Conservation (phyloP, 1,140 invertebrate genomes). For the Anadara kagoshimensis region DNA sequence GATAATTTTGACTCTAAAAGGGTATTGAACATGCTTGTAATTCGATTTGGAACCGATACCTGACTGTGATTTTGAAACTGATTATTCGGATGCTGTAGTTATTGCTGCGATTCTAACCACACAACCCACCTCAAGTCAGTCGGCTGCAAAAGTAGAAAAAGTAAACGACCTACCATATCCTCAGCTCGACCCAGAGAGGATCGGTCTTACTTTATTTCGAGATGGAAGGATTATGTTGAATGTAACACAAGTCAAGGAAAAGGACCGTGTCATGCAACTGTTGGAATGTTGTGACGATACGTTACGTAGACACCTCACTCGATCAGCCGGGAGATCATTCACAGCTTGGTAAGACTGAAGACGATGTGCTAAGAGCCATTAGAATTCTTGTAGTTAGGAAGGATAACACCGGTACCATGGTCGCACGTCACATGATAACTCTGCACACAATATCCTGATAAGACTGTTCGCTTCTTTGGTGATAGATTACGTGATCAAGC, state of each 20-base stretch:
- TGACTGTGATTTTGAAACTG: constrained; percentile 29
- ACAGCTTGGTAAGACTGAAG: constrained; percentile 27
- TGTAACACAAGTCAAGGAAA: constrained; percentile 37
- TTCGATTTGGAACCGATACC: constrained; percentile 34
- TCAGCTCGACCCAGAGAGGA: constrained; percentile 21
- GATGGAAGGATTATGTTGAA: constrained; percentile 36
- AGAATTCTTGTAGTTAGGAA: constrained; percentile 36
- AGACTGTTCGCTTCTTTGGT: constrained; percentile 38
- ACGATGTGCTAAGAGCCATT: constrained; percentile 40
- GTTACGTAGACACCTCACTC: constrained; percentile 41
- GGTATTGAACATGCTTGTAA: background rate
- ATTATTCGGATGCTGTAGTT: constrained; percentile 28
- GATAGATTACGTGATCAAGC: constrained; percentile 39
- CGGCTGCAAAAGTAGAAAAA: constrained; percentile 37
- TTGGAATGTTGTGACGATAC: constrained; percentile 42
- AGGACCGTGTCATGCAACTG: constrained; percentile 38
- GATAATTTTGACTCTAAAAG: no score
- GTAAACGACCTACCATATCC: constrained; percentile 32
- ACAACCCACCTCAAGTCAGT: background rate
- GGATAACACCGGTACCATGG: constrained; percentile 50
- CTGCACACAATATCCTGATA: constrained; percentile 43
- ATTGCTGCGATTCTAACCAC: constrained; percentile 32
- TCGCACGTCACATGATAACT: constrained; percentile 37
- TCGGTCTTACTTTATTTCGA: constrained; percentile 24
- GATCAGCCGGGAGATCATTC: constrained; percentile 32